phyloP scores from a whole-genome alignment of 2,888 invertebrate species.

The Acanthococcus lagerstroemiae region DNA sequence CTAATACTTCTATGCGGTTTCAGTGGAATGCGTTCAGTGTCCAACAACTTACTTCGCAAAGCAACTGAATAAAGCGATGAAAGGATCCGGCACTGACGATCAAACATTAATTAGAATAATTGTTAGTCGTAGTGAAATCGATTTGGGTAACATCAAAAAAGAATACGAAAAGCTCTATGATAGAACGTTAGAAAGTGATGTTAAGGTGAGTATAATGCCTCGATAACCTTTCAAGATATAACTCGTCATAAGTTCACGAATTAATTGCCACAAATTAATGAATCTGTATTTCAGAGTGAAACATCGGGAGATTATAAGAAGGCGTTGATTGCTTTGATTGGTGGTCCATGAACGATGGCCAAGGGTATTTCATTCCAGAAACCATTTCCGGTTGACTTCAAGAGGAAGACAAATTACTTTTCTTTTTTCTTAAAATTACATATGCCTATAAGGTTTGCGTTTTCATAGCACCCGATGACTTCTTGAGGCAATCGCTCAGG shows the following conservation, averaged over 20 bases:
- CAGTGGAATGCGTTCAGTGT: constrained; percentile 61
- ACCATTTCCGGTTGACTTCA: too few relatives aligned
- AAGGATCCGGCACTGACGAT: constrained; percentile 48
- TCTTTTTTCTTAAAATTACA: too few relatives aligned
- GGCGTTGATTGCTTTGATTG: constrained; percentile 23
- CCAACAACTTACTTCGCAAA: constrained; percentile 50
- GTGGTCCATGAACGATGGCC: constrained; percentile 9
- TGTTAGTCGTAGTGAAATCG: constrained; percentile 45
- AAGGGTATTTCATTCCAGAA: not conserved
- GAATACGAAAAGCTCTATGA: constrained; percentile 44
- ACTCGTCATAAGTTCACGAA: too few relatives aligned
- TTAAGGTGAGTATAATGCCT: constrained; percentile 48
- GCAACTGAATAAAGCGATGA: constrained; percentile 45
- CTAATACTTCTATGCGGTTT: constrained; percentile 36
- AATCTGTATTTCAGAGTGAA: constrained; percentile 30
- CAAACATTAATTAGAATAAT: constrained; percentile 46
- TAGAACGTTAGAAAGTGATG: constrained; percentile 47
- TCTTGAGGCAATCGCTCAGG: too few relatives aligned
- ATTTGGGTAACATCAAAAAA: constrained; percentile 45
- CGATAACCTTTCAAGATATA: too few relatives aligned
- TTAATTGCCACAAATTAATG: too few relatives aligned
- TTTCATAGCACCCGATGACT: too few relatives aligned
- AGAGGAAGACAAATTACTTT: not conserved
- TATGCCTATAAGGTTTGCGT: too few relatives aligned
- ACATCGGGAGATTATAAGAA: constrained; percentile 32